Evolutionary conservation across 2,888 invertebrate species (phyloP).

Genomic region (Macaria notata): DNA sequence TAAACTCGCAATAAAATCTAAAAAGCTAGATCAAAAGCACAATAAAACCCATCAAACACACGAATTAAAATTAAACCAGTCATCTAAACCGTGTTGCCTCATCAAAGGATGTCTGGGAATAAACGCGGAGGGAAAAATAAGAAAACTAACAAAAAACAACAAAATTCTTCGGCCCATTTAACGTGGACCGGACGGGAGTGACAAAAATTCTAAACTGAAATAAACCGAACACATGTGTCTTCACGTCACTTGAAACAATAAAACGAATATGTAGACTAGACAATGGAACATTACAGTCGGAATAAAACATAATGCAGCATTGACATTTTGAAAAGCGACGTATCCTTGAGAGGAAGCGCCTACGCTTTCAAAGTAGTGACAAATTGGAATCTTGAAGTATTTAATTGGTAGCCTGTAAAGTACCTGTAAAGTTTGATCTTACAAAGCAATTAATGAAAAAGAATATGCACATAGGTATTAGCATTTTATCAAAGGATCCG

Average conservation of each 20-base stretch:
- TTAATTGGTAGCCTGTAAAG: too few species aligned
- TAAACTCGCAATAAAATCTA: conserved; percentile 30
- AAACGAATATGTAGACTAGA: conserved; percentile 31
- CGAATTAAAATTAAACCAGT: conserved; percentile 61
- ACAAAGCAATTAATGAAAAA: too few species aligned
- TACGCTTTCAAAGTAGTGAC: not conserved
- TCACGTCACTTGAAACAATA: conserved; percentile 53
- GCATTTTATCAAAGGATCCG: too few species aligned
- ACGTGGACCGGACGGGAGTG: conserved; percentile 78
- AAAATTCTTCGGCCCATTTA: conserved; percentile 80
- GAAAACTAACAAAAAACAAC: conserved; percentile 61
- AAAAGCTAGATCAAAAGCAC: conserved; percentile 30
- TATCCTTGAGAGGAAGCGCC: conserved; percentile 9
- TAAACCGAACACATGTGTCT: conserved; percentile 77
- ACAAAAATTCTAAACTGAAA: conserved; percentile 79
- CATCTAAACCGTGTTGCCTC: conserved; percentile 48
- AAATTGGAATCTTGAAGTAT: too few species aligned
- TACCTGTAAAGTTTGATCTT: too few species aligned
- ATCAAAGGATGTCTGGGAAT: conserved; percentile 76
- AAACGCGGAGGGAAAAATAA: conserved; percentile 42
- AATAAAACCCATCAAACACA: conserved; percentile 50
- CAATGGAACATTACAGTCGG: conserved; percentile 17
- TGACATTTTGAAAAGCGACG: conserved; percentile 13
- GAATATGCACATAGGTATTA: too few species aligned
- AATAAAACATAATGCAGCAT: conserved; percentile 20